Evolutionary conservation across 2,797 vertebrate species (phyloP), one percentile per base, ranked within the genome.

Genomic region (Coilia nasus): DNA sequence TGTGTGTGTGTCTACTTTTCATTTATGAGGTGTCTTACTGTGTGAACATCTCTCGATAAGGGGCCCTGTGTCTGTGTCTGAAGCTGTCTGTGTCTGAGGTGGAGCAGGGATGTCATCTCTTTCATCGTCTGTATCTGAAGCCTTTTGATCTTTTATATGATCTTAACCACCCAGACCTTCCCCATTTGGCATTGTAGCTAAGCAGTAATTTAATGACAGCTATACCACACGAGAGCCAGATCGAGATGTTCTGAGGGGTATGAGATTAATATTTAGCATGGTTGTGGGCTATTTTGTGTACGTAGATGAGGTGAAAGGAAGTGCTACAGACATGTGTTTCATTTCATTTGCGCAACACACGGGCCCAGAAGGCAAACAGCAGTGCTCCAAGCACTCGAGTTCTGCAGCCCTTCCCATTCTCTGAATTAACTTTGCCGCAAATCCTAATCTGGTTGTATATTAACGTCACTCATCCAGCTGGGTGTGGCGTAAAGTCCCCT

Each of bases 371-470:
- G 50, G 50, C 2, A 54, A 54, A 54, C 50, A 54, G 50, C 50
- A 54, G 9, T 54, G 50, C 50, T 10, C 50, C 50, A 9, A 9
- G 14, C 50, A 54, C 50, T 14, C 7, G 50, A 54, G 2, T 54
- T 14, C 50, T 54, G 3, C 50, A 1, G 7, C 50, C 14, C 7
- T 54, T 15, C 67, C 35, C 31, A 41, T 41, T 15, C 2, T 75
- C 17, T 41, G 67, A 75, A 75, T 75, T 75, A 75, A 75, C 67
- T 75, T 35, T 35, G 67, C 35, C 71, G 44, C 71, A 78, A 78
- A 78, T 78, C 71, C 71, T 78, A 78, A 78, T 78, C 71, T 78
- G 71, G 31, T 78, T 41, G 35, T 44, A 44, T 78, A 41, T 78
- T 41, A 78, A 44, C 17, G 35, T 78, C 35, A 41, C 71, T 78